These are phyloP conservation scores for Drosophila maculinotata DNA, from an alignment of 2,888 invertebrate genomes.

Conservation along the genomic window DNA sequence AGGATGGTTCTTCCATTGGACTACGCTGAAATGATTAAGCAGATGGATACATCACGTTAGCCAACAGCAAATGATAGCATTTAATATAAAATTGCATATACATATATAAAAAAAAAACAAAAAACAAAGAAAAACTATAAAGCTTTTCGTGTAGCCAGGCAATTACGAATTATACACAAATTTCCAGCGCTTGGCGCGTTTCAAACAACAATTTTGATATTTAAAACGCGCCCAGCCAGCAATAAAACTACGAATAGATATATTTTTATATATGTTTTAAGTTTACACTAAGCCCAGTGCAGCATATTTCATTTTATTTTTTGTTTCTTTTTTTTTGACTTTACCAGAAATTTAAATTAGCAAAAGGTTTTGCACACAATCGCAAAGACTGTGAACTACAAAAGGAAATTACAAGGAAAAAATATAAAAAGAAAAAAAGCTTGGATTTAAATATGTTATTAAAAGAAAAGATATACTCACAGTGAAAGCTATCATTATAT, in stretches of 20 bases:
- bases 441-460: slow-evolving; percentile 4
- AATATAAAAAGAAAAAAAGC: slow-evolving; percentile 22
- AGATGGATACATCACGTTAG: slow-evolving; percentile 39
- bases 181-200: slow-evolving; percentile 31
- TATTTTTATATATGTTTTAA: slow-evolving; percentile 69
- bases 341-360: slow-evolving; percentile 17
- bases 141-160: slow-evolving; percentile 65
- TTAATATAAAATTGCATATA: slow-evolving; percentile 50
- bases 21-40: slow-evolving; percentile 20
- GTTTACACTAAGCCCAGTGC: slow-evolving; percentile 53
- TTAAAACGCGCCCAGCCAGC: slow-evolving; percentile 24
- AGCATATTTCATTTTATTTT: slow-evolving; percentile 22
- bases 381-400: slow-evolving; percentile 50
- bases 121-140: slow-evolving; percentile 3
- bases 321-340: neutral
- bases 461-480: neutral
- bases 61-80: slow-evolving; percentile 70
- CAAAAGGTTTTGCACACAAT: slow-evolving; percentile 41
- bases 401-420: slow-evolving; percentile 48
- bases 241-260: slow-evolving; percentile 47
- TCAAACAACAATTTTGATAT: slow-evolving; percentile 9
- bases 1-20: slow-evolving; percentile 20
- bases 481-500: too few relatives aligned
- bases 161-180: slow-evolving; percentile 13
- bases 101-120: slow-evolving; percentile 29